These are phyloP conservation scores for Notolabrus celidotus DNA, from an alignment of 2,797 vertebrate species.

Conservation along the genomic window DNA sequence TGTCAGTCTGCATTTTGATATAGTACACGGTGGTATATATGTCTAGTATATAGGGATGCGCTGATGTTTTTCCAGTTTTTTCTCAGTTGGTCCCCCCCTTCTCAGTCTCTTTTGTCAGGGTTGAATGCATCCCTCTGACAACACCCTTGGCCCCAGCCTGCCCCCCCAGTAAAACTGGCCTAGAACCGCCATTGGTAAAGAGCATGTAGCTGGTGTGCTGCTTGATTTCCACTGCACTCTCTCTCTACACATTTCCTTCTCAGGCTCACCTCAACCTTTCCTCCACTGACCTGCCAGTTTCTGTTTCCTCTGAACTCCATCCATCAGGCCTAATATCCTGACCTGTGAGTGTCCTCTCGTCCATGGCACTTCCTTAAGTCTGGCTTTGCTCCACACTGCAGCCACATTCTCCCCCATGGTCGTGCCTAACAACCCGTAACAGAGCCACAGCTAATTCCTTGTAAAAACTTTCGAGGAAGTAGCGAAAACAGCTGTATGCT, in stretches of 20 bases:
- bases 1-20: too few species aligned
- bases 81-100: too few species aligned
- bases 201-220: too few species aligned
- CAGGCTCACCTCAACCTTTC: constrained; percentile 43
- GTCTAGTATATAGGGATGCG: too few species aligned
- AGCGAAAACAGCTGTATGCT: constrained; percentile 74
- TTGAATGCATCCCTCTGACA: too few species aligned
- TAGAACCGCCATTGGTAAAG: too few species aligned
- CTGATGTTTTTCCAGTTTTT: too few species aligned
- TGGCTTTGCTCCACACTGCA: constrained; percentile 41
- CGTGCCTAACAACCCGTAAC: constrained; percentile 63
- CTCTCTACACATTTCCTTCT: background rate
- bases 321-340: constrained; percentile 59
- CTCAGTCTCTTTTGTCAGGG: too few species aligned
- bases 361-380: constrained; percentile 60
- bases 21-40: too few species aligned
- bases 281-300: constrained; percentile 48
- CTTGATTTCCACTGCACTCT: rapidly evolving
- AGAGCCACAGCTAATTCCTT: constrained; percentile 74
- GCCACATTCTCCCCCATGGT: constrained; percentile 34
- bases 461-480: constrained; percentile 72
- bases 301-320: constrained; percentile 53
- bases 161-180: too few species aligned
- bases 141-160: too few species aligned
- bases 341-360: constrained; percentile 51